A percentile compares a stretch with the other conserved stretches of the same genome.
These are phyloP conservation scores for Cheumatopsyche charites DNA, from an alignment of 1,140 invertebrate genomes.

Conservation along the genomic window DNA sequence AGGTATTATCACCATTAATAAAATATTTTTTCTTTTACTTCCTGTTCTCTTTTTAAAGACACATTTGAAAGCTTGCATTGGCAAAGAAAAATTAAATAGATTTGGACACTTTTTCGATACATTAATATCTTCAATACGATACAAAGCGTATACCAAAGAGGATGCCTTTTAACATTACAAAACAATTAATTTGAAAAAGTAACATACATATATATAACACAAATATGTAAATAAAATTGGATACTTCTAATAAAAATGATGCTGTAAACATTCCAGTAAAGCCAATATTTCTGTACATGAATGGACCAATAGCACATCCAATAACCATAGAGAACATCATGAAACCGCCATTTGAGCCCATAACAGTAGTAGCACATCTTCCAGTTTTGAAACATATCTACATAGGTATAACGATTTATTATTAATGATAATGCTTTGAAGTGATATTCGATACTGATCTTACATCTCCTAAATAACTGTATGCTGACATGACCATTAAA, in stretches of 20 bases:
- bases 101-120: constrained; percentile 12
- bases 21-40: constrained; percentile 3
- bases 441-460: constrained; percentile 24
- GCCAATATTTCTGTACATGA: constrained; percentile 55
- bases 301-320: constrained; percentile 54
- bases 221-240: too few relatives aligned
- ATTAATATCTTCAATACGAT: constrained; percentile 14
- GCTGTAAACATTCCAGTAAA: constrained; percentile 60
- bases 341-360: constrained; percentile 57
- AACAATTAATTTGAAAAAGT: too few relatives aligned
- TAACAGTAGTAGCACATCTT: constrained; percentile 56
- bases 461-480: constrained; percentile 45
- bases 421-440: too few relatives aligned
- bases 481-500: constrained; percentile 38
- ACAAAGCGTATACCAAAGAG: constrained; percentile 1
- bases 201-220: too few relatives aligned
- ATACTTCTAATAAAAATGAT: constrained; percentile 59
- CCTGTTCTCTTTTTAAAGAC: constrained; percentile 27
- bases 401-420: too few relatives aligned
- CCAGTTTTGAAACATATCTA: constrained; percentile 57
- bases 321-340: constrained; percentile 57
- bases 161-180: neutral
- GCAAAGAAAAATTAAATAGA: constrained; percentile 11
- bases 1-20: constrained; percentile 20
- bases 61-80: constrained; percentile 10